Conservation (phyloP, 2,797 vertebrate genomes). For the Acomys russatus region DNA sequence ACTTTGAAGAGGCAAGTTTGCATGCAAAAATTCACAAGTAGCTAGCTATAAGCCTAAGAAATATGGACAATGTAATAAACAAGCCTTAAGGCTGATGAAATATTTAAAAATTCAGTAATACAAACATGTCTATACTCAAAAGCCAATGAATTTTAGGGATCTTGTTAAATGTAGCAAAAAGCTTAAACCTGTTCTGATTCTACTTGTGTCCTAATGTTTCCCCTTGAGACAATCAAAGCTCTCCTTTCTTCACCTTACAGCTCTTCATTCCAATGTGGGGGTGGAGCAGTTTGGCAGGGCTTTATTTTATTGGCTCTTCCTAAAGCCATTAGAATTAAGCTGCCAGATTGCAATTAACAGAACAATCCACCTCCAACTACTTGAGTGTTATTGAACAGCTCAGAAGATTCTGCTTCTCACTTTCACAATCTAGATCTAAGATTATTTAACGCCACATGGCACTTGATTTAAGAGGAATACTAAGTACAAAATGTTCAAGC, state of each 20-base stretch:
- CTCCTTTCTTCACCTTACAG: background rate
- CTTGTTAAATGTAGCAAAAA: background rate
- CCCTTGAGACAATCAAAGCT: background rate
- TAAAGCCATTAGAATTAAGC: conserved; percentile 19
- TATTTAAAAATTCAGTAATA: background rate
- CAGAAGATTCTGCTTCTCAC: background rate
- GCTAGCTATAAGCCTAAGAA: background rate
- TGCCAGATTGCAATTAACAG: background rate
- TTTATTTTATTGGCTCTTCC: background rate
- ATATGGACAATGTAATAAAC: background rate
- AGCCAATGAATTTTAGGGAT: too few relatives aligned
- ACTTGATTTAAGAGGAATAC: background rate
- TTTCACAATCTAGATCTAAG: background rate
- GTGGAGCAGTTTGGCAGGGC: background rate
- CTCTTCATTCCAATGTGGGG: background rate
- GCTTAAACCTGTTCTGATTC: background rate
- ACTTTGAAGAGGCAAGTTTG: too few relatives aligned
- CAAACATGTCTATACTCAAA: too few relatives aligned
- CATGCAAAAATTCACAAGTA: background rate
- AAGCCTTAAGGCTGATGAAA: background rate
- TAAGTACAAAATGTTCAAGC: background rate
- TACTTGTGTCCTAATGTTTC: background rate
- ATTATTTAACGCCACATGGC: background rate
- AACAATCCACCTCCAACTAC: background rate
- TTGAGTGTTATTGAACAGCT: background rate